phyloP scores from a whole-genome alignment of 2,113 vertebrate genomes.

The Cinclus cinclus region DNA sequence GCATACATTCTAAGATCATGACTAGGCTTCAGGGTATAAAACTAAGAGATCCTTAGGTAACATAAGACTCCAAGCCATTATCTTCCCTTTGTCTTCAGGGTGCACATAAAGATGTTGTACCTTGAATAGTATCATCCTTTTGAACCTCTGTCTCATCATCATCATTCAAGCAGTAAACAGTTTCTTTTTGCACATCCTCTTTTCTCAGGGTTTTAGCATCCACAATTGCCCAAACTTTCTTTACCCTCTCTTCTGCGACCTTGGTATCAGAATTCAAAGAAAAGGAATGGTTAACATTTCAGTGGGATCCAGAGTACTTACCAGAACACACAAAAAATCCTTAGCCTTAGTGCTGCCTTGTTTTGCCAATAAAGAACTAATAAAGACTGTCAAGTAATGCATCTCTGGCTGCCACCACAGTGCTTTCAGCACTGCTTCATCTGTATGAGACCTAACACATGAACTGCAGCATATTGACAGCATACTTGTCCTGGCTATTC shows the following conservation, averaged over 20 bases:
- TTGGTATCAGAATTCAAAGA: constrained; percentile 59
- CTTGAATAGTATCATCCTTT: constrained; percentile 90
- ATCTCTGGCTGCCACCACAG: background rate
- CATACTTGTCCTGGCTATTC: background rate
- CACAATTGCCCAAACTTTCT: constrained; percentile 85
- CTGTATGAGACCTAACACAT: background rate
- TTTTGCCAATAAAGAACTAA: background rate
- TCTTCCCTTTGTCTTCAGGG: background rate
- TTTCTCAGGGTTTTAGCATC: constrained; percentile 84
- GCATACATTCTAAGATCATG: background rate
- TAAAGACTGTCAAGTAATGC: background rate
- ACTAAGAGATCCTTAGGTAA: background rate
- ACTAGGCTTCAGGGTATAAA: background rate
- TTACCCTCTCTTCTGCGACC: constrained; percentile 85
- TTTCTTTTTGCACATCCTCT: constrained; percentile 87
- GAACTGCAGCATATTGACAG: background rate
- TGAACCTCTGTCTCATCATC: constrained; percentile 93
- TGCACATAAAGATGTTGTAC: constrained; percentile 58
- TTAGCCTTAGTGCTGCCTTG: background rate
- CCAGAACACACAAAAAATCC: background rate
- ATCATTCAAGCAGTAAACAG: constrained; percentile 90
- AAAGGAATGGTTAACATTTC: background rate
- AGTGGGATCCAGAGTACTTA: background rate
- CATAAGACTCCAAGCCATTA: background rate
- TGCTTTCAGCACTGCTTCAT: background rate